Percentiles rank a stretch among this genome's conserved stretches.
phyloP scores from a whole-genome alignment of 2,113 vertebrate genomes.

The Nycticryphes semicollaris region DNA sequence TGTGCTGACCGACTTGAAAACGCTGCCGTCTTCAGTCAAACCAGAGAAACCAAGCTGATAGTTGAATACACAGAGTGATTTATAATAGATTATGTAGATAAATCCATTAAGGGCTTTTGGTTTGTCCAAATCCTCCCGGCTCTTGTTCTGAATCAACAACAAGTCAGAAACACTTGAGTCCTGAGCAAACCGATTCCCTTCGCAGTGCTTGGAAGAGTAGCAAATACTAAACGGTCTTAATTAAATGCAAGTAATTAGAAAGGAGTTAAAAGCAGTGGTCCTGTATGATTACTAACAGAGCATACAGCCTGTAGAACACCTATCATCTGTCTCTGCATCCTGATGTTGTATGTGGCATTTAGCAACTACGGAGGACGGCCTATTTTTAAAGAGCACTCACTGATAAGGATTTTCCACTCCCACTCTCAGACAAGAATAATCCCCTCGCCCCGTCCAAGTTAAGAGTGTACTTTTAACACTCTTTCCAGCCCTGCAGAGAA shows the following conservation, averaged over 20 bases:
- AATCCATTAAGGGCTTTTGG: background rate
- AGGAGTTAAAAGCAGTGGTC: background rate
- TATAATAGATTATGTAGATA: background rate
- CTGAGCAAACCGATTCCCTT: background rate
- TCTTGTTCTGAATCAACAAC: background rate
- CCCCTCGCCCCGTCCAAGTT: background rate
- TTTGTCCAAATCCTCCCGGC: background rate
- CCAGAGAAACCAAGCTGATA: background rate
- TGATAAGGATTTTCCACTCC: conserved; percentile 22
- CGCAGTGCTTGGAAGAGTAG: background rate
- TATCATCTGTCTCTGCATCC: background rate
- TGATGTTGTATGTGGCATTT: background rate
- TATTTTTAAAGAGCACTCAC: conserved; percentile 19
- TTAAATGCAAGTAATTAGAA: conserved; percentile 18
- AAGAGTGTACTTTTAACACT: background rate
- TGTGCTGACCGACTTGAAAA: background rate
- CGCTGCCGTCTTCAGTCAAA: background rate
- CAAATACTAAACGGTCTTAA: background rate
- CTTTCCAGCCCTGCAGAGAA: background rate
- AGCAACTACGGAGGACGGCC: background rate
- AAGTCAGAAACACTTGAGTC: background rate
- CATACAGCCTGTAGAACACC: background rate
- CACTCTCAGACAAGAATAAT: conserved; percentile 12
- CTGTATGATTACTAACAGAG: background rate
- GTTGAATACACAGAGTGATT: background rate